Conservation (phyloP, 2,113 vertebrate genomes). For the Myodes glareolus region DNA sequence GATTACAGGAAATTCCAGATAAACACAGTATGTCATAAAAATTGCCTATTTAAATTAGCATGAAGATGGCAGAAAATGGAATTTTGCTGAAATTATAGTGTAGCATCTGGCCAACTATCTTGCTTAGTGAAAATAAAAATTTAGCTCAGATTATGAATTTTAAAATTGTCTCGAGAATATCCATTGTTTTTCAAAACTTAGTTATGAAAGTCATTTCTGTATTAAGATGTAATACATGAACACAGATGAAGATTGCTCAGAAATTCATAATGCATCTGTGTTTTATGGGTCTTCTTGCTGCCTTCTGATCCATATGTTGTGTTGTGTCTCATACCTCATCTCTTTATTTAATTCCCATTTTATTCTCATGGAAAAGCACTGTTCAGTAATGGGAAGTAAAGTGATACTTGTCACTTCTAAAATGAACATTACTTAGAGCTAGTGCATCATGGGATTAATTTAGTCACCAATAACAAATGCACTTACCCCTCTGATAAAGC, state of each 20-base stretch:
- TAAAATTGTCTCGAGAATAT: background rate
- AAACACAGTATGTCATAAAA: background rate
- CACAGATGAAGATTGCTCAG: slow-evolving; percentile 48
- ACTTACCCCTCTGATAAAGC: slow-evolving; percentile 59
- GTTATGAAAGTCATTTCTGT: slow-evolving; percentile 49
- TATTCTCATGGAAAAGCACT: slow-evolving; percentile 48
- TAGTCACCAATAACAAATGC: slow-evolving; percentile 60
- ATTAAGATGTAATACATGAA: slow-evolving; percentile 57
- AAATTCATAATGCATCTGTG: background rate
- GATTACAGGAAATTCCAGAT: background rate
- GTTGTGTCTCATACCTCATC: slow-evolving; percentile 69
- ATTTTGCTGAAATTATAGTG: background rate
- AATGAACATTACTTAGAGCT: slow-evolving; percentile 48
- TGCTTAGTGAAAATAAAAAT: background rate
- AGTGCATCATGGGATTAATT: slow-evolving; percentile 17
- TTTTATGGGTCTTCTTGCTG: slow-evolving; percentile 53
- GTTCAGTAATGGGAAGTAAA: slow-evolving; percentile 70
- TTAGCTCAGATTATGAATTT: background rate
- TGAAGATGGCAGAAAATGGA: background rate
- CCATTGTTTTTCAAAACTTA: background rate
- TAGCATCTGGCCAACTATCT: background rate
- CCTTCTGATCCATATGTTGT: slow-evolving; percentile 34
- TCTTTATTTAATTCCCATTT: slow-evolving; percentile 74
- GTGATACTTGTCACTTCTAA: slow-evolving; percentile 65
- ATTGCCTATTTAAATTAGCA: background rate